Evolutionary conservation across 2,888 invertebrate genomes (phyloP), one percentile per base, ranked within the genome.

Genomic region (Beris chalybata): DNA sequence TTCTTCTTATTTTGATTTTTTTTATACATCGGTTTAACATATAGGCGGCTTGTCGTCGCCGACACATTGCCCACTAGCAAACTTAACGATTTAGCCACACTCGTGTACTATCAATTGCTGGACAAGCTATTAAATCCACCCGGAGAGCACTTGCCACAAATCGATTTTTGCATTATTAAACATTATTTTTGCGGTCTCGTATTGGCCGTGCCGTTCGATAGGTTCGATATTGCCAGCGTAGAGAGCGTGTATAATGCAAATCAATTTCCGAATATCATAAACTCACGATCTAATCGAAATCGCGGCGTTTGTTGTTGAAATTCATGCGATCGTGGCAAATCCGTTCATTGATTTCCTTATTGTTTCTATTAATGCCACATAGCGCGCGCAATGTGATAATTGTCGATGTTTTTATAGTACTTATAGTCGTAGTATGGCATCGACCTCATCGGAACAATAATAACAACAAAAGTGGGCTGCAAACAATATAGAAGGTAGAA

Each of bases 191-290:
- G 52, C 11, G 29, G 6, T 52, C 15, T 52, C 15, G 15, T 50
- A 50, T 50, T 52, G 11, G 52, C 13, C 9, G 52, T 50, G 7
- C 12, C 50, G 4, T 22, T 13, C 52, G 32, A 12, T 7, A 6
- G 30, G 2, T 30, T 4, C 54, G 12, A 9, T 22, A 2, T 52
- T 5, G 22, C 29, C 52, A 52, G 22, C 6, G 22, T 52, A 13
- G 11, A 11, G 12, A 13, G 15, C 15, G 55, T 9, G 6, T 9
- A 31, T 45, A 66, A 66, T 64, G 64, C 56, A 67, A 67, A 64
- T 64, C 64, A 64, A 67, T 67, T 67, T 67, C 67, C 67, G 67
- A 67, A 67, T 67, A 67, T 58, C 67, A 58, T 67, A 67, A 67
- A 67, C 58, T 44, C 50, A 47, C 48, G 48, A 63, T 63, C 58